Conservation (phyloP, 2,797 vertebrate genomes). For the Parotocinclus haroldoi region DNA sequence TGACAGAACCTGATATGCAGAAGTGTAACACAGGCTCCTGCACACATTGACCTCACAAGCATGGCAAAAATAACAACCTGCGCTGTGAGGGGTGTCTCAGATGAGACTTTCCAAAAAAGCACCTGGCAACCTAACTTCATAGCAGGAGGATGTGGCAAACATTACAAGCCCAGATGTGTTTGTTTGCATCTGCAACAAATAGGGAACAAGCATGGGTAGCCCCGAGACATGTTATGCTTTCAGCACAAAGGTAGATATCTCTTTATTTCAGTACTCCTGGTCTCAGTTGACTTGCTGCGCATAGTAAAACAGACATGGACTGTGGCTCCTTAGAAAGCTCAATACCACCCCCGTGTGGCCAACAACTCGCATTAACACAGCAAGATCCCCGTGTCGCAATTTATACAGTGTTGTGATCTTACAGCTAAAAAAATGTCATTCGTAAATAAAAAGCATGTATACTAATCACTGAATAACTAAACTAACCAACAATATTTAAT, state of each 20-base stretch:
- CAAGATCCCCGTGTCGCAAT: constrained; percentile 49
- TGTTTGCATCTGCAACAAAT: constrained; percentile 37
- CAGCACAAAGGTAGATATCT: constrained; percentile 40
- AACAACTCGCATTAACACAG: constrained; percentile 60
- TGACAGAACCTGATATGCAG: constrained; percentile 49
- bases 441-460: constrained; percentile 14
- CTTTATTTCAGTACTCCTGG: constrained; percentile 40
- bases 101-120: constrained; percentile 61
- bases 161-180: constrained; percentile 37
- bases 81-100: constrained; percentile 71
- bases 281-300: constrained; percentile 45
- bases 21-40: constrained; percentile 54
- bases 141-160: constrained; percentile 31
- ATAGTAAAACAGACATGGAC: constrained; percentile 37
- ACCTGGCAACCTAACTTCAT: constrained; percentile 48
- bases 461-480: too few relatives aligned
- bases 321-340: constrained; percentile 72
- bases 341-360: constrained; percentile 90
- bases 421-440: constrained; percentile 12
- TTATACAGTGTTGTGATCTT: constrained; percentile 33
- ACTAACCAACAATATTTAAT: too few relatives aligned
- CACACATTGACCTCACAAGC: constrained; percentile 71
- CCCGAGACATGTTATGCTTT: constrained; percentile 46
- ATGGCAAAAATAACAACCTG: constrained; percentile 75
- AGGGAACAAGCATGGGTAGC: constrained; percentile 38